Conservation (phyloP, 2,888 invertebrate genomes). For the Amblyteles armatorius region DNA sequence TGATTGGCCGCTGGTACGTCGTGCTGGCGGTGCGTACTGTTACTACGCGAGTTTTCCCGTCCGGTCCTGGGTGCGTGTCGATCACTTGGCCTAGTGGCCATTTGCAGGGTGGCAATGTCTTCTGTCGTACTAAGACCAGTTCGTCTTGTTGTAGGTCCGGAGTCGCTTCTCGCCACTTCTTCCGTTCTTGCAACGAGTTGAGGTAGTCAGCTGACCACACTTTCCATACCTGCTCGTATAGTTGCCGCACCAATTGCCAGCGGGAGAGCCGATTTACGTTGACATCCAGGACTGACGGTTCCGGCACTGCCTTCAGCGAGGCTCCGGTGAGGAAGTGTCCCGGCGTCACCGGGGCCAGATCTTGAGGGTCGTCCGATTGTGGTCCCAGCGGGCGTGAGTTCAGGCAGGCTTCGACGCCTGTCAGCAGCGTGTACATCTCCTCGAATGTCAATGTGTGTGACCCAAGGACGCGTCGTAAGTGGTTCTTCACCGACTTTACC, state of each 20-base stretch:
- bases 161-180: conserved; percentile 17
- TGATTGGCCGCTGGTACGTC: conserved; percentile 20
- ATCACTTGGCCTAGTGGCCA: conserved; percentile 12
- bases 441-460: background rate
- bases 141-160: background rate
- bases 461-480: background rate
- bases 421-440: background rate
- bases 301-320: conserved; percentile 4
- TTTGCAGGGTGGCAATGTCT: conserved; percentile 15
- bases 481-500: conserved; percentile 17
- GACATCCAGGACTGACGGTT: conserved; percentile 9
- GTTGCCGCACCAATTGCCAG: conserved; percentile 16
- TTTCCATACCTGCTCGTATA: conserved; percentile 16
- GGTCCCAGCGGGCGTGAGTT: conserved; percentile 6
- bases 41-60: conserved; percentile 4
- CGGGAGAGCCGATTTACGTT: background rate
- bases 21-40: conserved; percentile 17
- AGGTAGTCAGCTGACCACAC: conserved; percentile 32
- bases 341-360: background rate
- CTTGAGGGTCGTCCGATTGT: conserved; percentile 1
- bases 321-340: background rate
- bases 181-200: background rate
- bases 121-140: conserved; percentile 4
- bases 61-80: conserved; percentile 8
- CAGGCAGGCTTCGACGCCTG: background rate